A percentile compares a stretch with the other conserved stretches of the same genome.
Evolutionary conservation across 2,888 invertebrate species (phyloP).

Genomic region (Monoplex corrugatus): DNA sequence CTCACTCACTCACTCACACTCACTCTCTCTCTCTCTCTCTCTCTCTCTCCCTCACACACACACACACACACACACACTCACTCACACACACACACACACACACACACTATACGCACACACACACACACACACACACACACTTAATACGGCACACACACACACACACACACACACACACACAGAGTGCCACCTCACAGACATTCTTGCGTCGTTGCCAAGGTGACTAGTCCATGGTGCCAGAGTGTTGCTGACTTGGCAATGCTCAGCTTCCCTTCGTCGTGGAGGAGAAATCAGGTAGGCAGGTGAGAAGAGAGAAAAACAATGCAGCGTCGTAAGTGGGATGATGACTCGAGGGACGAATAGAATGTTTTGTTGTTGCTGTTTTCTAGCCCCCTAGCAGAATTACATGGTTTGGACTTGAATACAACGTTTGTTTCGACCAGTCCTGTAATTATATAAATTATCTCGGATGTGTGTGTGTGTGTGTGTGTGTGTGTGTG

Average conservation of each 20-base stretch:
- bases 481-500: slow-evolving; percentile 5
- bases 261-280: background rate
- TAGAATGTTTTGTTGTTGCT: too few species aligned
- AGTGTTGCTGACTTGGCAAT: slow-evolving; percentile 5
- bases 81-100: background rate
- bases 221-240: background rate
- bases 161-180: background rate
- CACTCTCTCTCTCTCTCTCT: too few species aligned
- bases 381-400: too few species aligned
- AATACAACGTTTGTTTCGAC: too few species aligned
- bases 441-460: too few species aligned
- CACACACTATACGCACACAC: background rate
- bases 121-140: background rate
- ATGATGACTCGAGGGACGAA: too few species aligned
- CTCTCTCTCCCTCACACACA: too few species aligned
- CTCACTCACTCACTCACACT: too few species aligned
- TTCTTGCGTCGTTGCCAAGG: slow-evolving; percentile 18
- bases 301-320: too few species aligned
- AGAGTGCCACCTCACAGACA: background rate
- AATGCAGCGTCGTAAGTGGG: too few species aligned
- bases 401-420: too few species aligned
- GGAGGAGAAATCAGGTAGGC: background rate
- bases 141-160: background rate
- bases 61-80: background rate
- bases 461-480: background rate